These are phyloP conservation scores for Chlorodrepanis virens DNA, from an alignment of 2,113 vertebrate genomes.

Conservation along the genomic window DNA sequence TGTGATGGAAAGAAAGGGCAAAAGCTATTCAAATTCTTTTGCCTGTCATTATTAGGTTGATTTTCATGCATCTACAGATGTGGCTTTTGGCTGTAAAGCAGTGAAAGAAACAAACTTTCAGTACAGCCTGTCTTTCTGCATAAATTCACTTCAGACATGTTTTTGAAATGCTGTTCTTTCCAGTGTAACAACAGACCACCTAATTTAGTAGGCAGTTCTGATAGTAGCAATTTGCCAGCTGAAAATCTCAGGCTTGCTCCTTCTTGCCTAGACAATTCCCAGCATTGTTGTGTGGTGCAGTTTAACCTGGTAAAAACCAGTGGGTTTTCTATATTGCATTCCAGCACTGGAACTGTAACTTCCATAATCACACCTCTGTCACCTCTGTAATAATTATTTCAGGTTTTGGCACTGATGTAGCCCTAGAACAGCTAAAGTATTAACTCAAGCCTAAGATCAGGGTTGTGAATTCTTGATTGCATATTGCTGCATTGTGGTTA, in stretches of 20 bases:
- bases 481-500: not conserved
- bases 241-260: not conserved
- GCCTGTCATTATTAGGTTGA: slow-evolving; percentile 6
- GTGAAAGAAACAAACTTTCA: not conserved
- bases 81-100: slow-evolving; percentile 14
- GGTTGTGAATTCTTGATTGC: not conserved
- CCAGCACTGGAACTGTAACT: not conserved
- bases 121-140: not conserved
- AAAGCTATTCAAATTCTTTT: not conserved
- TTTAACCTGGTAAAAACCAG: not conserved
- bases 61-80: slow-evolving; percentile 10
- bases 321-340: not conserved
- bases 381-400: not conserved
- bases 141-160: not conserved
- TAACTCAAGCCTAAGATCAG: not conserved
- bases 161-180: not conserved
- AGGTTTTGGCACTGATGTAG: not conserved
- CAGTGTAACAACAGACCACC: not conserved
- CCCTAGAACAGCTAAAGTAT: not conserved
- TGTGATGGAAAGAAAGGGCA: not conserved
- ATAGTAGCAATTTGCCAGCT: not conserved
- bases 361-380: not conserved
- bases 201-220: not conserved
- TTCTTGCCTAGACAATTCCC: not conserved
- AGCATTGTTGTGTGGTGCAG: not conserved